Percentiles rank a stretch among this genome's conserved stretches.
These are phyloP conservation scores for Stomatorhinus walkeri DNA, from an alignment of 2,797 vertebrate genomes.

Conservation along the genomic window DNA sequence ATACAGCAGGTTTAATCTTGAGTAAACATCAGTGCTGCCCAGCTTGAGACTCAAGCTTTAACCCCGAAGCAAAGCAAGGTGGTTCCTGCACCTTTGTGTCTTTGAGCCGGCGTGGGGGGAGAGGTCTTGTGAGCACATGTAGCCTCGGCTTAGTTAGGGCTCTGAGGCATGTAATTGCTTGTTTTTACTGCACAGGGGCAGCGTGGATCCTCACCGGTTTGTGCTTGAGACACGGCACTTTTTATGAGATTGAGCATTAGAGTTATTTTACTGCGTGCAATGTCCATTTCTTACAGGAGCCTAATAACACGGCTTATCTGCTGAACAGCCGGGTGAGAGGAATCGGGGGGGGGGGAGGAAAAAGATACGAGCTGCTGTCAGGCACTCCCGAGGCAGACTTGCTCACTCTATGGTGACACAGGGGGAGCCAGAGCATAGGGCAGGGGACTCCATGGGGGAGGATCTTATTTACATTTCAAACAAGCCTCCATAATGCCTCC, in stretches of 20 bases:
- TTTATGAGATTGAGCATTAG: not conserved
- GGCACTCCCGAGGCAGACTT: slow-evolving; percentile 26
- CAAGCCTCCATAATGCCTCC: slow-evolving; percentile 37
- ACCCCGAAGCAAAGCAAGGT: not conserved
- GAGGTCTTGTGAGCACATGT: not conserved
- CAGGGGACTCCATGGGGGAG: slow-evolving; percentile 34
- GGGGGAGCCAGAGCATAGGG: slow-evolving; percentile 17
- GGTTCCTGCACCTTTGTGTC: not conserved
- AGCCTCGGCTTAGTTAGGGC: not conserved
- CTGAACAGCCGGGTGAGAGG: slow-evolving; percentile 25
- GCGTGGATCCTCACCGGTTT: not conserved
- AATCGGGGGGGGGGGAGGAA: slow-evolving; percentile 28
- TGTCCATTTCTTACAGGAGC: not conserved
- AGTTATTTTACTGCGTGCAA: not conserved
- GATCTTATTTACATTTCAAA: slow-evolving; percentile 51
- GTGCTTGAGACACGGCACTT: not conserved
- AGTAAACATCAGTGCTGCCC: not conserved
- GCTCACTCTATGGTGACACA: not conserved
- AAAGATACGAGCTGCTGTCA: slow-evolving; percentile 37
- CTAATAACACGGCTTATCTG: slow-evolving; percentile 26
- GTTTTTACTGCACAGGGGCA: not conserved
- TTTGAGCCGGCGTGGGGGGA: not conserved
- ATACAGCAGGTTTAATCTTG: not conserved
- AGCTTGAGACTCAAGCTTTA: not conserved
- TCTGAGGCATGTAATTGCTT: not conserved